Evolutionary conservation across 2,888 invertebrate genomes (phyloP), one percentile per base, ranked within the genome.

Genomic region (Melipona bicolor): DNA sequence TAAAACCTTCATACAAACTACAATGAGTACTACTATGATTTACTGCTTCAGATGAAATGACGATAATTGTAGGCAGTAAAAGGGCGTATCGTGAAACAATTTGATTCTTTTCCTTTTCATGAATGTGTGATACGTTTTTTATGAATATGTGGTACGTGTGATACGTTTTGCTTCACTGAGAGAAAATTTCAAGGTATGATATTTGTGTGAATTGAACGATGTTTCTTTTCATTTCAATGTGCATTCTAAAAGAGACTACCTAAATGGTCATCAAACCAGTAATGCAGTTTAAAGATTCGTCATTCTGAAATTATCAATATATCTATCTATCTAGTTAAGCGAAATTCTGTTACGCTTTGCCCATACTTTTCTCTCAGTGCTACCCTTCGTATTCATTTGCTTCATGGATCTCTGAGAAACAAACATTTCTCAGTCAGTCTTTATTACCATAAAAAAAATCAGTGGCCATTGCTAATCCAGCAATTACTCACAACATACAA

Each of bases 401-500:
- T 67, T 43, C 43, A 50, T 68, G 54, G 59, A 69, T 78, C 68
- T 79, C 72, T 49, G 54, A 64, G 65, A 68, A 88, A 82, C 71
- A 84, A 85, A 75, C 72, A 81, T 84, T 76, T 75, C 74, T 77
- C 62, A 65, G 71, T 89, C 90, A 90, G 90, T 90, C 90, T 90
- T 90, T 88, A 81, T 88, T 87, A 85, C 74, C 82, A 84, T 88
- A 62, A 79, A 81, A 82, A 52, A 83, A 75, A 67, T 24, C 71
- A 43, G 79, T 81, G 83, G 82, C 79, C 84, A 71, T 79, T 79
- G 56, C 82, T 87, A 75, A 77, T 79, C 83, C 76, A 72, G 77
- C 84, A 79, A 81, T 69, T 82, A 78, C 24, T 71, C 54, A 67
- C 65, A 69, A 81, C 81, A 79, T 73, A 78, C 70, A 87, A 89